Percentiles rank a stretch among this genome's conserved stretches.
phyloP scores from a whole-genome alignment of 2,888 invertebrate species.

The Drosophila yooni region DNA sequence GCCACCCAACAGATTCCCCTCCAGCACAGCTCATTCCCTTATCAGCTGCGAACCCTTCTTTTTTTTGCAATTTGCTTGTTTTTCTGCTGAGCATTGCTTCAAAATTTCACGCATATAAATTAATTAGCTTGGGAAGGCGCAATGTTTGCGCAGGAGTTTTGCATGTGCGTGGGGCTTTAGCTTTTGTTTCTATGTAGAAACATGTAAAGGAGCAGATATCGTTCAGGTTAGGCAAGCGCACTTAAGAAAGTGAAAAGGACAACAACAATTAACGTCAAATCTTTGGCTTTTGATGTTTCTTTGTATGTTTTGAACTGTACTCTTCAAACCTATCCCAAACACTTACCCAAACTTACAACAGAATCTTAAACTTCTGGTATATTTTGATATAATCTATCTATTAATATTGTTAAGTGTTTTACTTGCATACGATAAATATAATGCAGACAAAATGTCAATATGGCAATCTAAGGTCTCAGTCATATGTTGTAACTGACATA shows the following conservation, averaged over 20 bases:
- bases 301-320: not conserved
- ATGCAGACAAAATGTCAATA: not conserved
- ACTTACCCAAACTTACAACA: not conserved
- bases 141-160: slow-evolving; percentile 13
- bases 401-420: not conserved
- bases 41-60: slow-evolving; percentile 22
- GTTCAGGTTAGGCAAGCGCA: not conserved
- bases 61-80: slow-evolving; percentile 42
- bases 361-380: not conserved
- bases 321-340: not conserved
- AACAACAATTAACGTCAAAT: not conserved
- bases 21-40: not conserved
- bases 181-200: not conserved
- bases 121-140: slow-evolving; percentile 58
- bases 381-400: not conserved
- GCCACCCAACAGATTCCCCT: not conserved
- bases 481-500: not conserved
- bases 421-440: not conserved
- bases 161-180: slow-evolving; percentile 7
- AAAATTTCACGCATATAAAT: slow-evolving; percentile 75
- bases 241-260: not conserved
- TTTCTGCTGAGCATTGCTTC: slow-evolving; percentile 61
- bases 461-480: not conserved
- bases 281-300: not conserved
- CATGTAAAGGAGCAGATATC: not conserved